Evolutionary conservation across 2,113 vertebrate species (phyloP), one percentile per base, ranked within the genome.

Genomic region (Takifugu flavidus): DNA sequence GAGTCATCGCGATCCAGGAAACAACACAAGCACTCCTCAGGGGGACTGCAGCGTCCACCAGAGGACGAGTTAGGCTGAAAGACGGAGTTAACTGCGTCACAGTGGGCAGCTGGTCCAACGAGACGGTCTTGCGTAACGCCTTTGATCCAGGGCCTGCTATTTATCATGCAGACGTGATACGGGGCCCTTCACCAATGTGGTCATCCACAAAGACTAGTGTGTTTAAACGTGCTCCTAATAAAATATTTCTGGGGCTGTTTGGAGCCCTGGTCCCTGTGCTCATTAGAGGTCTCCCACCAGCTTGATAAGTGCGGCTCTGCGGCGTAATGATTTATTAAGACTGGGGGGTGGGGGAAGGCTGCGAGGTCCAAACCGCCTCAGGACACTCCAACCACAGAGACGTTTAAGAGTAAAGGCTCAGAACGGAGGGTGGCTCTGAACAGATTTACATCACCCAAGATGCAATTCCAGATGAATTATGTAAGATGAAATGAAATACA

Each of bases 381-480:
- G 87, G 83, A 90, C 82, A 89, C 82, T 86, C 53, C 75, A 78
- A 72, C 86, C 91, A 84, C 76, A 70, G 78, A 82, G 82, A 88
- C 82, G 86, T 85, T 86, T 83, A 84, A 83, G 85, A 87, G 84
- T 85, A 84, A 88, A 90, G 85, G 79, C 79, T 78, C 61, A 53
- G 75, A 79, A 88, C 81, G 82, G 79, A 81, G 75, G 84, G 75
- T 59, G 78, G 57, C 63, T 86, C 82, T 72, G 77, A 84, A 86
- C 75, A 88, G 86, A 88, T 91, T 90, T 91, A 89, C 85, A 91
- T 91, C 86, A 81, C 89, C 87, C 69, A 85, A 80, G 81, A 88
- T 86, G 84, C 84, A 86, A 88, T 90, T 90, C 70, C 59, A 78
- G 81, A 90, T 91, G 79, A 89, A 91, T 92, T 89, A 92, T 91